Evolutionary conservation across 2,113 vertebrate species (phyloP), one percentile per base, ranked within the genome.

Genomic region (Odobenus rosmarus): DNA sequence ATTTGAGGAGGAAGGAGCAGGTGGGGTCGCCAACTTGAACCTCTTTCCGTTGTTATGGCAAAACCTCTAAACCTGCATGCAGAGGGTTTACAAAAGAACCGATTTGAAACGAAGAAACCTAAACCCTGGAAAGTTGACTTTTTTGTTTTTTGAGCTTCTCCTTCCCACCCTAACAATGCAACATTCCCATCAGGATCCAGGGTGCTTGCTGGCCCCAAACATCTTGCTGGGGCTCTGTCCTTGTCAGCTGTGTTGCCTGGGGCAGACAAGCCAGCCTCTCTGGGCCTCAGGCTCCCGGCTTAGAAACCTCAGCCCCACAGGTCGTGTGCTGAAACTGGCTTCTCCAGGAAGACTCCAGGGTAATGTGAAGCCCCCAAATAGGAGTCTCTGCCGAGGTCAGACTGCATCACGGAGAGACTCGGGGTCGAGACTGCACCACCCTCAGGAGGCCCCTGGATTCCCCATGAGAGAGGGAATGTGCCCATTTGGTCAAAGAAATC

Each of bases 401-500:
- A 80, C 36, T 4, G 0, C 4, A 0, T 71, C 74, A 71, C 1
- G 0, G 1, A 18, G 33, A 49, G 21, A 31, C 46, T 83, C 67
- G 4, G 16, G 12, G 19, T 53, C 51, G 11, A 39, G 49, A 77
- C 24, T 16, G 13, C 2, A 4, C 49, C 2, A 2, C 74, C 11
- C 26, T 39, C 0, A 7, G 80, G 57, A 42, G 33, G 57, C 15
- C 61, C 46, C 64, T 12, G 28, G 33, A 7, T 18, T 95, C 81
- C 57, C n/a, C 64, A 7, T 0, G 0, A 57, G 19, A 26, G 55
- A 19, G 46, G 24, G 23, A 57, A 53, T 4, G 4, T 53, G 64
- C 64, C 62, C 7, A 0, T 71, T 76, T 76, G 51, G 49, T 28
- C 67, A 57, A 36, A 74, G 79, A 72, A 36, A 13, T 39, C 26